Evolutionary conservation across 64 coral and sea anemone species (phyloP).

Genomic region (Pachyseris speciosa): DNA sequence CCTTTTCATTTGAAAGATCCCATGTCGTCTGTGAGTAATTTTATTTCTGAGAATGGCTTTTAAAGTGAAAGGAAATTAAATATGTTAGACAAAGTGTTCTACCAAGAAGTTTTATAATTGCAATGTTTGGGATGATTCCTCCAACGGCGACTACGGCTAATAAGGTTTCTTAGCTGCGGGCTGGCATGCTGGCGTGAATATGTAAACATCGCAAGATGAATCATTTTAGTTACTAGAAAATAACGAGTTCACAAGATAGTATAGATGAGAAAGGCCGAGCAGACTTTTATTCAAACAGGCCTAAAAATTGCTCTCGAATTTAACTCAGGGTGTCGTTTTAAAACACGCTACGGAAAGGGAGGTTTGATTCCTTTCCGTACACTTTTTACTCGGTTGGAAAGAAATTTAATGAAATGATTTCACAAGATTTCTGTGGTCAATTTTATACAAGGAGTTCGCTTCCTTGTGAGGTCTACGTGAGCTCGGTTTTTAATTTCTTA

Average conservation of each 20-base stretch:
- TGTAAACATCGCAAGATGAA: constrained; percentile 1
- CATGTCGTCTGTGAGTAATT: background rate
- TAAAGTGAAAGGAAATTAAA: constrained; percentile 34
- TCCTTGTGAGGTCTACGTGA: background rate
- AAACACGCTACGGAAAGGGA: background rate
- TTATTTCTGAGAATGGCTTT: constrained; percentile 27
- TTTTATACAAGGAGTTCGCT: background rate
- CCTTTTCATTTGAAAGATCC: background rate
- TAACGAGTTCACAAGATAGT: background rate
- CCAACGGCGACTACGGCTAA: constrained; percentile 10
- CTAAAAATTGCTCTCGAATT: background rate
- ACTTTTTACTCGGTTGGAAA: background rate
- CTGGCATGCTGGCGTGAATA: background rate
- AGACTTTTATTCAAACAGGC: background rate
- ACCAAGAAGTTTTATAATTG: constrained; percentile 11
- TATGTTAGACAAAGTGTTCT: constrained; percentile 26
- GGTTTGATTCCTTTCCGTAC: background rate
- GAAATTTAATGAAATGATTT: constrained; percentile 33
- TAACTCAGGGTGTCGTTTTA: background rate
- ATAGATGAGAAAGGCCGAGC: background rate
- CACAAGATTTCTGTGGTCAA: constrained; percentile 18
- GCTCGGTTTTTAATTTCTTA: constrained; percentile 10
- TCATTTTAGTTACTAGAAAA: background rate
- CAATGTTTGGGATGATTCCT: background rate
- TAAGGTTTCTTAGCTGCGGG: constrained; percentile 37